Evolutionary conservation across 2,113 vertebrate species (phyloP), one percentile per base, ranked within the genome.

Genomic region (Paramisgurnus dabryanus): DNA sequence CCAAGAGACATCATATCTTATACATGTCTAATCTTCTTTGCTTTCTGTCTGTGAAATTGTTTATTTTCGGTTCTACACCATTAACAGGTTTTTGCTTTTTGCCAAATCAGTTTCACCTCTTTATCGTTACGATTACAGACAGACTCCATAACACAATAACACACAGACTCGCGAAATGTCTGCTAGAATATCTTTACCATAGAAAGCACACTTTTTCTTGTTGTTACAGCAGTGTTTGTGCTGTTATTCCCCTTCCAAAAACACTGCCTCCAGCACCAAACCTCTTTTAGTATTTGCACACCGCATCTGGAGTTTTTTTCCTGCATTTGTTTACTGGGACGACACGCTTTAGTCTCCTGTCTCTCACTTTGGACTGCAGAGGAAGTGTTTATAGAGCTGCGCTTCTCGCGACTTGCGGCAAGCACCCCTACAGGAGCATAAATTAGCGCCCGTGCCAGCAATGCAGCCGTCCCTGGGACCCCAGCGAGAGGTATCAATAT

Each of bases 401-500:
- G 85, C 88, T 90, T 90, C 83, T 82, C 39, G 68, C 85, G 83
- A 87, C 80, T 87, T 76, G 82, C 83, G 82, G 84, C 78, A 83
- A 85, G 80, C 72, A 84, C 87, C 83, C 85, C 70, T 84, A 85
- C 85, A 89, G 89, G 83, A 81, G 87, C 86, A 93, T 93, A 93
- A 92, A 92, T 92, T 92, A 92, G 82, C 91, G 69, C 91, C 90
- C 81, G 67, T 77, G 72, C 87, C 86, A 85, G 86, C 88, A 85
- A 87, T 88, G 71, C 17, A 72, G 49, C 41, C 69, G 43, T 66
- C 90, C 75, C 83, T 82, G 89, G 84, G 86, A 84, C 91, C 91
- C 89, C 76, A 86, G 88, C 82, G 85, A 65, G 84, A 70, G 60
- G 87, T 85, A 91, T 93, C 92, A 93, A 90, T 92, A 92, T 92